Conservation (phyloP, 2,113 vertebrate species). For the Nanger granti region DNA sequence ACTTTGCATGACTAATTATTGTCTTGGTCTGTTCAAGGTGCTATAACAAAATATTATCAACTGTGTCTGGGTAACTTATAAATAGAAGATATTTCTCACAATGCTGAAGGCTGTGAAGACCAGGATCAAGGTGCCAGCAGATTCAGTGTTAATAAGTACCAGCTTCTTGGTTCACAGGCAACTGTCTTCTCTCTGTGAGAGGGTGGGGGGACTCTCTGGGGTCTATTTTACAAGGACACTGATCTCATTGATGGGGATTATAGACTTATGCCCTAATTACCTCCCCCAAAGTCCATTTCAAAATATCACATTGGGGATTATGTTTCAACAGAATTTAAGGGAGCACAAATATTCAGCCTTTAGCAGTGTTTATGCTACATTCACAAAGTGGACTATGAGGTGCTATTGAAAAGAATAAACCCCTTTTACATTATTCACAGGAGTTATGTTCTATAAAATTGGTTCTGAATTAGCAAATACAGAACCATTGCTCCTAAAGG, state of each 20-base stretch:
- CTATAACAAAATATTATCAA: neutral
- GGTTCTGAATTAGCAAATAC: neutral
- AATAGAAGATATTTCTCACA: neutral
- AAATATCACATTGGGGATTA: neutral
- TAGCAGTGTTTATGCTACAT: neutral
- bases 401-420: neutral
- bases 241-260: neutral
- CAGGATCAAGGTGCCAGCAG: neutral
- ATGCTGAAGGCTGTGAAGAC: neutral
- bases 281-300: neutral
- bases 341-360: neutral
- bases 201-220: neutral
- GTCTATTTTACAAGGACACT: neutral
- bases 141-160: neutral
- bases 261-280: neutral
- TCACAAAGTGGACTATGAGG: neutral
- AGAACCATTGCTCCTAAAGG: neutral
- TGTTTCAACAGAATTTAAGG: neutral
- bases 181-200: neutral
- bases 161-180: neutral
- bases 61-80: neutral
- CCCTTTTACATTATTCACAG: neutral
- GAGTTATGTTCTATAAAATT: neutral
- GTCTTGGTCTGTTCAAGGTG: neutral
- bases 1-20: neutral